Base-by-base conservation (phyloP, 2,797 vertebrate genomes). In the Molothrus ater region DNA sequence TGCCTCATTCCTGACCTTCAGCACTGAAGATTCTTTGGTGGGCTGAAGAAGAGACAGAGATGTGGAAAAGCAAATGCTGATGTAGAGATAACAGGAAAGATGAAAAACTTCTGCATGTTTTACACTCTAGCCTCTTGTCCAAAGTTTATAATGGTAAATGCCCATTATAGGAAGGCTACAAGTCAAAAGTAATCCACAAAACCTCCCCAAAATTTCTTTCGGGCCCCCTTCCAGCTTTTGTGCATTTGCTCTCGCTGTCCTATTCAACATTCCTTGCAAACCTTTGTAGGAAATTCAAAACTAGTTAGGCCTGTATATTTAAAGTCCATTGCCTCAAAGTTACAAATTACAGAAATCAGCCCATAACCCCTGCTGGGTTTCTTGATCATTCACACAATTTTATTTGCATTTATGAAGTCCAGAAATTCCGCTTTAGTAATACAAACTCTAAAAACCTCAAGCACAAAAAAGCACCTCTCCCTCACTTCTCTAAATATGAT, bases 1-100 rank as follows among this genome's bases (percentile, higher is more conserved):
- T 93, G 91, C 81, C 84, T 92, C 53, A 24, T 1, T 45, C 43
- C 74, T 91, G 90, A 92, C 90, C 91, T 85, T 34, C 80, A 54
- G 90, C 36, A 45, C 7, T 8, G 16, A 76, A 86, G 40, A 85
- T 84, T 80, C 86, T 57, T 69, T 75, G 82, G 86, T 59, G 90
- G 90, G 64, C 88, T 92, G 70, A 76, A 81, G 51, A 26, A 64
- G 32, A 94, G 29, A 79, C 81, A 50, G 4, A 10, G 3, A 16
- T 51, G 7, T 47, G 56, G 47, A 81, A 94, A 92, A 81, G 20
- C 50, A 91, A 93, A 94, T 3, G 17, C 11, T 21, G 80, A 50
- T 5, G 10, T 11, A 80, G 34, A 71, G 32, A 40, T 38, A 80
- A 57, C 13, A 45, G 9, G 20, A 29, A 84, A 21, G 43, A 75